Base-by-base conservation (phyloP, 2,888 invertebrate species). In the Palloptera scutellata region DNA sequence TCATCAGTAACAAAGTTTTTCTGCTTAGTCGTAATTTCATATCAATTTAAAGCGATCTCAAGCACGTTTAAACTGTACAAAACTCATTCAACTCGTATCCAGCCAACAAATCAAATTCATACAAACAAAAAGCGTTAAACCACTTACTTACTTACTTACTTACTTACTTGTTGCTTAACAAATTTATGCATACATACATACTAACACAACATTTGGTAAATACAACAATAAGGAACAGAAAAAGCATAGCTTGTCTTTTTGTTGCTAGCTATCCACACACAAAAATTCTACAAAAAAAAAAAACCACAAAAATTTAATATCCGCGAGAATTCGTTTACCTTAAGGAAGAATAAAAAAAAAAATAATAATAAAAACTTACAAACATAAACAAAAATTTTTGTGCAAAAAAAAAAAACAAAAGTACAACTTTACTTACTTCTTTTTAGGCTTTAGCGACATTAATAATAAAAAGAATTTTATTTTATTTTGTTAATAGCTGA, bases 241-340 rank as follows among this genome's bases (percentile, higher is more conserved):
- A 43, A 53, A 43, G 20, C 40, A 1, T 15, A 1, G 40, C 42
- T 54, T 43, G 30, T 62, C 17, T 17, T 42, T 8, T 13, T 41
- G 1, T 48, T 20, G 15, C 5, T 60, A 54, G 43, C 30, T 45
- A n/a, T 57, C 19, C 40, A 13, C 57, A 17, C 13, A 57, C 13
- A 48, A 19, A 48, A 51, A 12, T 54, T 15, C n/a, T 40, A 64
- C 64, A 17, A 17, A 30, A 9, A 17, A 55, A 60, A 60, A 52
- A 45, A 48, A 30, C 20, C 43, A 59, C 65, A 61, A 61, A 61
- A 67, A 70, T 61, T 58, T 67, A 53, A 70, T 70, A 67, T 64
- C 64, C 62, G 51, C 67, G 67, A 48, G 69, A 64, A 64, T 64
- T 48, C 43, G 48, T 65, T 53, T 15, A 17, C 48, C 48, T 13